Evolutionary conservation across 2,888 invertebrate species (phyloP).

Genomic region (Lymantria dispar): DNA sequence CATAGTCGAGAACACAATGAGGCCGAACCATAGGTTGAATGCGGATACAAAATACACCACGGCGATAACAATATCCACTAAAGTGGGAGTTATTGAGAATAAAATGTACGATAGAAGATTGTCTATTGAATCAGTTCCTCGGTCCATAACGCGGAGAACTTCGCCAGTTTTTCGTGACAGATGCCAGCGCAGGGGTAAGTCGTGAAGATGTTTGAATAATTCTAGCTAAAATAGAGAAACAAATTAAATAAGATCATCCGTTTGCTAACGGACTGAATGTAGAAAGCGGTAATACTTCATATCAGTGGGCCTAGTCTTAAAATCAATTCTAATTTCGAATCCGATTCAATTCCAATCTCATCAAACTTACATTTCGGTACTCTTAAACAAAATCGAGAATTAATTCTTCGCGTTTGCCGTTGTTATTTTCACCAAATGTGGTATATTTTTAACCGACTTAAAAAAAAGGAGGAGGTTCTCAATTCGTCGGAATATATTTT

Average conservation of each 20-base stretch:
- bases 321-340: too few relatives aligned
- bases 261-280: too few relatives aligned
- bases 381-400: too few relatives aligned
- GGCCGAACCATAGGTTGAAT: slow-evolving; percentile 97
- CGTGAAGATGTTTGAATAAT: slow-evolving; percentile 93
- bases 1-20: slow-evolving; percentile 98
- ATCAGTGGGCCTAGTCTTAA: too few relatives aligned
- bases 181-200: slow-evolving; percentile 97
- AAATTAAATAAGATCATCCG: not conserved
- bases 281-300: too few relatives aligned
- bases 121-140: slow-evolving; percentile 98
- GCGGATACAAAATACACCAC: slow-evolving; percentile 92
- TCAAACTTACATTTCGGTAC: too few relatives aligned
- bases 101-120: slow-evolving; percentile 95
- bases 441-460: too few relatives aligned
- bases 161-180: slow-evolving; percentile 97
- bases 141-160: slow-evolving; percentile 97
- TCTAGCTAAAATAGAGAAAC: slow-evolving; percentile 83
- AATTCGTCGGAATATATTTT: too few relatives aligned
- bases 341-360: too few relatives aligned
- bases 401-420: too few relatives aligned
- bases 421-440: too few relatives aligned
- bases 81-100: slow-evolving; percentile 96
- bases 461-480: too few relatives aligned
- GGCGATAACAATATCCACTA: slow-evolving; percentile 95